Percentiles rank a stretch among this genome's conserved stretches.
phyloP scores from a whole-genome alignment of 2,113 vertebrate genomes.

The Nymphicus hollandicus region DNA sequence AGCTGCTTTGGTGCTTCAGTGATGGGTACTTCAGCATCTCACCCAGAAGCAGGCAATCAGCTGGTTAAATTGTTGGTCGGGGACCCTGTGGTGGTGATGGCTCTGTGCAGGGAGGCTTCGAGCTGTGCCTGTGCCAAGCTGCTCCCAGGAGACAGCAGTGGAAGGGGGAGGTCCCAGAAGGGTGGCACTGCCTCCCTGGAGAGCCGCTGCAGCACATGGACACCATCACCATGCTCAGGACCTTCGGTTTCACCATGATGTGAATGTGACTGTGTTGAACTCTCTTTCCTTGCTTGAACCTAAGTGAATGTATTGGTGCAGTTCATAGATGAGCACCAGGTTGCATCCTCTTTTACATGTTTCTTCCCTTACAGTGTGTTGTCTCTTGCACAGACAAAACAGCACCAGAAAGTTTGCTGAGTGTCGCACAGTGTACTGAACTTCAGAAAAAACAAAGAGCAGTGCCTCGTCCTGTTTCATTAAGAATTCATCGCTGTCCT shows the following conservation, averaged over 20 bases:
- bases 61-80: neutral
- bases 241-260: neutral
- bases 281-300: neutral
- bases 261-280: rapidly evolving
- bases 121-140: neutral
- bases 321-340: neutral
- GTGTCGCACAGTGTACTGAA: neutral
- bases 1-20: neutral
- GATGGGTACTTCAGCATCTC: neutral
- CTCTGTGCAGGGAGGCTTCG: neutral
- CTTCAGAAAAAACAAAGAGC: neutral
- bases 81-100: rapidly evolving
- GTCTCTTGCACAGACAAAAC: neutral
- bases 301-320: rapidly evolving
- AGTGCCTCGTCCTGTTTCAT: neutral
- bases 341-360: neutral
- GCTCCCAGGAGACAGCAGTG: neutral
- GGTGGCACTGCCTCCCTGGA: too few relatives aligned
- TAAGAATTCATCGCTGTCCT: neutral
- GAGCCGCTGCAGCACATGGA: neutral
- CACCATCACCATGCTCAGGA: neutral
- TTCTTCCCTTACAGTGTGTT: neutral
- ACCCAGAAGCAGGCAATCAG: neutral
- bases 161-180: neutral
- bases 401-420: neutral